Percentiles rank a stretch among this genome's conserved stretches.
phyloP scores from a whole-genome alignment of 2,888 invertebrate species.

The Trichacis sp. region DNA sequence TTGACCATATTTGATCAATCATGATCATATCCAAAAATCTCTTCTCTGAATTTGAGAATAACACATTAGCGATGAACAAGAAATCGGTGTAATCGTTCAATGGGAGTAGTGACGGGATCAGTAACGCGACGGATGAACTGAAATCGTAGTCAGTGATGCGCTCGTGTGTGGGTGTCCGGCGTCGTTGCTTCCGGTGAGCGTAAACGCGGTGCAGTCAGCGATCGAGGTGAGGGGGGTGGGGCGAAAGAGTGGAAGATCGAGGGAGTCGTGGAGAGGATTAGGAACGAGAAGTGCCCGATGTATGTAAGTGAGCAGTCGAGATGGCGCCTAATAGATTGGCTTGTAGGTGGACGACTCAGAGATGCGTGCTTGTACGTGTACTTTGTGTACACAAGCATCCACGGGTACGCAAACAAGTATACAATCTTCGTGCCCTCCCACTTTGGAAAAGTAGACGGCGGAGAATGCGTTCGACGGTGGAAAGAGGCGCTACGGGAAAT shows the following conservation, averaged over 20 bases:
- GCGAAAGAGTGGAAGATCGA: constrained; percentile 33
- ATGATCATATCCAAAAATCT: too few relatives aligned
- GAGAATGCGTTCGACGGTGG: constrained; percentile 28
- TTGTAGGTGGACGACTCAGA: constrained; percentile 66
- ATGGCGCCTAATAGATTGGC: constrained; percentile 69
- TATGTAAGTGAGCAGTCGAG: constrained; percentile 68
- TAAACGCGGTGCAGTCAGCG: constrained; percentile 37
- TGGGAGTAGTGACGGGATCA: not conserved
- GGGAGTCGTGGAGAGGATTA: constrained; percentile 41
- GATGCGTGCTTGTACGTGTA: constrained; percentile 36
- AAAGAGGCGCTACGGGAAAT: constrained; percentile 36
- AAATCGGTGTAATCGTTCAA: too few relatives aligned
- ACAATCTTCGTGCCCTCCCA: constrained; percentile 27
- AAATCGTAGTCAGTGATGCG: constrained; percentile 41
- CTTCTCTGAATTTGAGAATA: too few relatives aligned
- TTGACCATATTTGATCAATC: too few relatives aligned
- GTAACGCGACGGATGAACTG: constrained; percentile 26
- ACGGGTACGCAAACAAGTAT: constrained; percentile 13
- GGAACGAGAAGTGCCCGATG: constrained; percentile 50
- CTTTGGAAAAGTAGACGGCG: constrained; percentile 26
- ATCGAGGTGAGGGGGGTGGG: constrained; percentile 39
- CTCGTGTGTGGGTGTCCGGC: constrained; percentile 60
- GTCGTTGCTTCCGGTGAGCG: constrained; percentile 60
- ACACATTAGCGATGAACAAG: too few relatives aligned
- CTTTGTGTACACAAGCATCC: constrained; percentile 30